phyloP scores from a whole-genome alignment of 2,888 invertebrate species.

The Ypsolopha scabrella region DNA sequence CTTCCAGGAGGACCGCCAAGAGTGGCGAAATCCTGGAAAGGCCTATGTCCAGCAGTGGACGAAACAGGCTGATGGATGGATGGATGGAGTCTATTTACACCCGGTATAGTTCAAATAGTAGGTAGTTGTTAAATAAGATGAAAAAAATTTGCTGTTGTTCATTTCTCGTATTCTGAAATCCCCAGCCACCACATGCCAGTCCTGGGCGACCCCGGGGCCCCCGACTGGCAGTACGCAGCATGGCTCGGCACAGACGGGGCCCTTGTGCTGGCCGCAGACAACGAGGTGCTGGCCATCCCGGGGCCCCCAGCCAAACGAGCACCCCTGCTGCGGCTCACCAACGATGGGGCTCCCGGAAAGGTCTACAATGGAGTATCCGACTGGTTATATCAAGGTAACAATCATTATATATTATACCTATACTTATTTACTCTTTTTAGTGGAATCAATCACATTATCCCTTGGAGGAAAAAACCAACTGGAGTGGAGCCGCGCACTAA shows the following conservation, averaged over 20 bases:
- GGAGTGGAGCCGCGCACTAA: no score
- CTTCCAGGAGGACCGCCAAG: no score
- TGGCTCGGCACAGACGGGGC: constrained; percentile 86
- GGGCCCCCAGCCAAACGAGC: constrained; percentile 76
- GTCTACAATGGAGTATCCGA: constrained; percentile 95
- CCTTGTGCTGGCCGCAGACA: constrained; percentile 84
- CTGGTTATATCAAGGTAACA: constrained; percentile 95
- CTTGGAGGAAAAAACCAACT: no score
- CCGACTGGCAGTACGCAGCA: constrained; percentile 84
- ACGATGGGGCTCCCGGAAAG: constrained; percentile 80
- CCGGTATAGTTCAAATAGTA: no score
- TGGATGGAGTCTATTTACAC: no score
- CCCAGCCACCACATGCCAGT: constrained; percentile 87
- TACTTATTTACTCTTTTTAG: no score
- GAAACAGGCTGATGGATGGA: no score
- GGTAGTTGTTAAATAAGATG: neutral
- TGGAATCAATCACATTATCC: no score
- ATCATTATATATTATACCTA: no score
- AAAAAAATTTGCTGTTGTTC: neutral
- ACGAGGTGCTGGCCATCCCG: constrained; percentile 88
- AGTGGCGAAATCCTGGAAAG: no score
- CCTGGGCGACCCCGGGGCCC: constrained; percentile 79
- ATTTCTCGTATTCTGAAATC: constrained; percentile 8
- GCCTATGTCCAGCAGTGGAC: no score
- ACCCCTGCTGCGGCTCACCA: constrained; percentile 77